Percentiles rank a stretch among this genome's conserved stretches.
These are phyloP conservation scores for Myotis brandtii DNA, from an alignment of 2,113 vertebrate genomes.

Conservation along the genomic window DNA sequence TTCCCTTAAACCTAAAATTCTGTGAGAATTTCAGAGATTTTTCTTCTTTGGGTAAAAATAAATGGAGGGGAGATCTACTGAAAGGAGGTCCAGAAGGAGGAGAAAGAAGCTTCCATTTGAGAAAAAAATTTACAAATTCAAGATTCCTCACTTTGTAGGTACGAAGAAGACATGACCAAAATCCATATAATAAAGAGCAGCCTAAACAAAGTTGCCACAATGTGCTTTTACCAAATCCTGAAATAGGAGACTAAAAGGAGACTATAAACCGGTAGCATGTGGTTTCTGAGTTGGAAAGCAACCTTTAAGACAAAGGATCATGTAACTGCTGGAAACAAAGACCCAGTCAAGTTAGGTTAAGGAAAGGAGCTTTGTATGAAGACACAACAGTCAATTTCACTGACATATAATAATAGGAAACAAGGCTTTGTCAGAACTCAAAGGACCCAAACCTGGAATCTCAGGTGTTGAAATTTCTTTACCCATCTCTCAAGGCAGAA, in stretches of 20 bases:
- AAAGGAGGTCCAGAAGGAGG: not conserved
- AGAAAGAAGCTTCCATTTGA: not conserved
- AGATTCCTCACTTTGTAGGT: not conserved
- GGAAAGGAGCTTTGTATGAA: not conserved
- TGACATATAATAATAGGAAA: not conserved
- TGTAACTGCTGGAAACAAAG: not conserved
- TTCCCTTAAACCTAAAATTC: slow-evolving; percentile 14
- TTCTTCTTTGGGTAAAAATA: not conserved
- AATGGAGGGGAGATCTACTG: not conserved
- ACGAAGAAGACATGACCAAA: not conserved
- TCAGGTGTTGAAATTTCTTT: not conserved
- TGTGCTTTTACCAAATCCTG: not conserved
- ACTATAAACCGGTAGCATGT: not conserved
- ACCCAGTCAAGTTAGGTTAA: not conserved
- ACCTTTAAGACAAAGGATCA: not conserved
- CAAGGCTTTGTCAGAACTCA: not conserved
- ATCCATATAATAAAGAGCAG: not conserved
- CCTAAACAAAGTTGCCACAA: not conserved
- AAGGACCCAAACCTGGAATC: not conserved
- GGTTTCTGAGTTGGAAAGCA: not conserved
- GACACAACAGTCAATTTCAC: not conserved
- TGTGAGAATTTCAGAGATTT: not conserved
- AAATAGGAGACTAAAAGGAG: not conserved
- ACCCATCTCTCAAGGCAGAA: not conserved
- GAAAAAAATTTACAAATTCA: not conserved